Percentiles rank a stretch among this genome's conserved stretches.
These are phyloP conservation scores for Cryptoprocta ferox DNA, from an alignment of 2,797 vertebrate species.

Conservation along the genomic window DNA sequence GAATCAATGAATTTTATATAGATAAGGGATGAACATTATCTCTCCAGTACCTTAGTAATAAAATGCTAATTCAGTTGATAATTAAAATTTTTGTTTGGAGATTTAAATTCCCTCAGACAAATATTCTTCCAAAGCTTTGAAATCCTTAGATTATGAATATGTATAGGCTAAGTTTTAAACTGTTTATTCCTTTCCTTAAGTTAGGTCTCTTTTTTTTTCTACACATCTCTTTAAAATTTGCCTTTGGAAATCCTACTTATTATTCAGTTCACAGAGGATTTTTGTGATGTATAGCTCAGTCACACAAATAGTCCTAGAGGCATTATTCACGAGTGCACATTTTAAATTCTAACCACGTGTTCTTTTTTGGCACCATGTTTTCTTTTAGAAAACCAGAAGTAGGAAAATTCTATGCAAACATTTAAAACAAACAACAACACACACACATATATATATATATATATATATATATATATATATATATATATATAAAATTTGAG, in stretches of 20 bases:
- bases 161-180: not conserved
- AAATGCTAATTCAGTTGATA: conserved; percentile 50
- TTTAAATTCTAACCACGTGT: conserved; percentile 14
- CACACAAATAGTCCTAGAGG: not conserved
- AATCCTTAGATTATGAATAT: not conserved
- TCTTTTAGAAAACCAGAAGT: not conserved
- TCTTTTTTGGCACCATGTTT: not conserved
- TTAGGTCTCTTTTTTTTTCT: not conserved
- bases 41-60: not conserved
- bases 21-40: not conserved
- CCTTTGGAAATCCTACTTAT: not conserved
- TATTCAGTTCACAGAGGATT: conserved; percentile 2
- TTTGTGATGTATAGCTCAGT: not conserved
- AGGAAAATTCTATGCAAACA: not conserved
- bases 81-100: not conserved
- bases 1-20: not conserved
- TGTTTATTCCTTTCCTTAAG: conserved; percentile 1
- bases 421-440: not conserved
- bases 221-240: not conserved
- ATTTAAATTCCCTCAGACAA: not conserved
- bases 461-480: too few relatives aligned
- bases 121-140: not conserved
- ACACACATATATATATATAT: too few relatives aligned
- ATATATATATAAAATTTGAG: too few relatives aligned
- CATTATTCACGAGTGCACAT: not conserved